Base-by-base conservation (phyloP, 2,888 invertebrate genomes). In the Napeogenes sylphis region DNA sequence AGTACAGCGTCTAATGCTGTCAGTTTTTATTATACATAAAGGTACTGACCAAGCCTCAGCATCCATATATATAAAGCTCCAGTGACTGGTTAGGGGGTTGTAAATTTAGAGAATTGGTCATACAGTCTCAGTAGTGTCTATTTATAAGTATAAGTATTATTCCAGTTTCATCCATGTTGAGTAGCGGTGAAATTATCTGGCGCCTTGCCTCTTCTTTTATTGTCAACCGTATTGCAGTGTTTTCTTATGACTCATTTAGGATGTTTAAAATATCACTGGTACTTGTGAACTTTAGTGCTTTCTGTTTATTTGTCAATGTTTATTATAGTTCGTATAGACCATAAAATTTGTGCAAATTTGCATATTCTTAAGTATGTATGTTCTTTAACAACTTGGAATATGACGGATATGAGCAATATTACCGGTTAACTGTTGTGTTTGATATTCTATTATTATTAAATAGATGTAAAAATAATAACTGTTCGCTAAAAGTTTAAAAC, bases 101-200 rank as follows among this genome's bases (percentile, higher is more conserved):
- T 79, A 83, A 83, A 86, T 82, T 87, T 87, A 87, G 87, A 84
- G 79, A 79, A 87, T 85, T 88, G 84, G 84, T 88, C 89, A 89
- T 85, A 78, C 82, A 76, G 72, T 73, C 72, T 76, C 71, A 71
- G 71, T 75, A 71, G 75, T 73, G 72, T 59, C 83, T 87, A 88
- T 87, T 87, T 85, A 84, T 84, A 81, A 51, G 47, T 72, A 70
- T 66, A 75, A 74, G 81, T 82, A 80, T 84, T 88, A 80, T 81
- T 87, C 82, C 21, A 21, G 21, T 21, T 21, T 21, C 21, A 21
- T 21, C 21, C 21, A 21, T 21, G 21, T 21, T 21, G 21, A 21
- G 21, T 21, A 21, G 21, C 21, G 21, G 21, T 21, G 21, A 88
- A 87, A 85, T 89, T 86, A 83, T 73, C 86, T 80, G 90, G 90